Base-by-base conservation (phyloP, 2,888 invertebrate species). In the Anaspis maculata region DNA sequence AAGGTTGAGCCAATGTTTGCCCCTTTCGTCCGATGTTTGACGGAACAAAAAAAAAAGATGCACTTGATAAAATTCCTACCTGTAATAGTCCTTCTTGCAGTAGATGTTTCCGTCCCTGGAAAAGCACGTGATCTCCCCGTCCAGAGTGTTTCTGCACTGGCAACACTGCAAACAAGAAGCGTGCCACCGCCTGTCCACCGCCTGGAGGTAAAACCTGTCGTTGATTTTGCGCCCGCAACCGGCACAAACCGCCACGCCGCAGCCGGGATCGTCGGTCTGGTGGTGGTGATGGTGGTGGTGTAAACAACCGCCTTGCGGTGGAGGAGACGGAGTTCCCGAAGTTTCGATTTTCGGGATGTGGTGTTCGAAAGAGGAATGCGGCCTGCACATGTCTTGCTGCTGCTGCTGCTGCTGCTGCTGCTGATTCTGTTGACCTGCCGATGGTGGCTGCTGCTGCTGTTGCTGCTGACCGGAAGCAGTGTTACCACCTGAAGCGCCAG, bases 31-130 rank as follows among this genome's bases (percentile, higher is more conserved):
- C n/a, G n/a, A n/a, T n/a, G n/a, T n/a, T n/a, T n/a, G n/a, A n/a
- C 19, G 19, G 19, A 6, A 19, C 9, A 5, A 9, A 19, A 19
- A 19, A 19, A 19, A 6, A 19, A 9, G 19, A 19, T 19, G 5
- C 5, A 6, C 9, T 9, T 6, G 9, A 5, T 19, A 9, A 19
- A 9, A 19, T 19, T 5, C 19, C 5, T 19, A 95, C 95, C 90
- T 83, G 73, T 89, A 87, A 69, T 95, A 95, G 69, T 95, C 94
- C 62, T 87, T 88, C 72, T 91, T 92, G 77, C 95, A 95, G 70
- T 89, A 94, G 56, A 94, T 92, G 62, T 85, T 85, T 54, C 89
- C 90, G 64, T 92, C 90, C 49, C 89, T 76, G 45, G 89, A 83
- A 66, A 91, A 95, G 68, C 94, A 95, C 49, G 92, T 83, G 60